Evolutionary conservation across 2,797 vertebrate species (phyloP), one percentile per base, ranked within the genome.

Genomic region (Lateolabrax maculatus): DNA sequence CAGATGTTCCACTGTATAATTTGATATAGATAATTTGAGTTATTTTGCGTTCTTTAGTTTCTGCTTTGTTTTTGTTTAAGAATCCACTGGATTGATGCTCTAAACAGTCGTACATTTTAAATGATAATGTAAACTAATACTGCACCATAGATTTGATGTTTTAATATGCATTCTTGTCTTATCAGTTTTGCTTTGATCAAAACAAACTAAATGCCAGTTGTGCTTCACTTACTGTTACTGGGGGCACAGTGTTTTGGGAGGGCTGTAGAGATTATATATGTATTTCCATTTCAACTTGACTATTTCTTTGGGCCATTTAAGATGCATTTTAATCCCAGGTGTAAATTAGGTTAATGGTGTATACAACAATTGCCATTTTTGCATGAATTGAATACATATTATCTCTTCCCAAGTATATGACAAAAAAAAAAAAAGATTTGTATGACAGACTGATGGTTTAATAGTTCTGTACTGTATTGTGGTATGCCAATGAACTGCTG

Each of bases 321-420:
- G 9, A 48, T 65, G 37, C 13, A 53, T 36, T 63, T 43, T 19
- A 48, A 56, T 64, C 13, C 13, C 2, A 34, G 1, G 9, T 48
- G 48, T 75, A 52, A 57, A 58, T 37, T 46, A n/a, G 6, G 25
- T 64, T 19, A 44, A 64, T 53, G 41, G n/a, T 70, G 19, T 53
- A 37, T 15, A 12, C 9, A 34, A 1, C 19, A 52, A 43, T 10
- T 23, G 15, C 16, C 61, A 29, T 46, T 74, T 71, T 77, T 71
- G 65, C 71, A 75, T 79, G 65, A 36, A n/a, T 6, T 60, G 6
- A 81, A 65, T 46, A 19, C 2, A 34, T 43, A 15, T 31, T 13
- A 52, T 69, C 2, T 64, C 19, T 34, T 37, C 11, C 0, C 1
- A 19, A 39, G 41, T 43, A 19, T 15, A 31, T 23, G 51, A n/a